A percentile compares a stretch with the other conserved stretches of the same genome.
These are phyloP conservation scores for Enteromius fasciolatus DNA, from an alignment of 2,797 vertebrate species.

Conservation along the genomic window DNA sequence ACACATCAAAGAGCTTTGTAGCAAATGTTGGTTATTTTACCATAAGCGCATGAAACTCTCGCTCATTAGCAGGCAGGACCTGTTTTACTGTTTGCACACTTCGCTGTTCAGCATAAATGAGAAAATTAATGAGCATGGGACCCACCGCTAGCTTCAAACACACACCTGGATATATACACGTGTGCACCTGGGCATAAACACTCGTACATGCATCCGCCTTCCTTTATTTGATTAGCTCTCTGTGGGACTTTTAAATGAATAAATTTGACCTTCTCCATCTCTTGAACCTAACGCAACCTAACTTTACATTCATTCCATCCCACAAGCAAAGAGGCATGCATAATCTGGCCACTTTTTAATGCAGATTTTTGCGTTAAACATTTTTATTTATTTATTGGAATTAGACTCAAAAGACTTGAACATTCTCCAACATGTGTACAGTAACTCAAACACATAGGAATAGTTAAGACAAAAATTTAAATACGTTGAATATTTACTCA, in stretches of 20 bases:
- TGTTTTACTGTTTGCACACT: conserved; percentile 20
- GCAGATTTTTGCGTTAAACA: neutral
- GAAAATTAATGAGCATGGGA: conserved; percentile 36
- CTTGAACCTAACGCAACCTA: neutral
- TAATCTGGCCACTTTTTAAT: neutral
- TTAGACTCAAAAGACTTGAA: neutral
- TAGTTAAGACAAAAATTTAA: neutral
- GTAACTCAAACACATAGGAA: neutral
- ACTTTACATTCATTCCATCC: neutral
- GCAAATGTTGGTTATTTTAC: conserved; percentile 32
- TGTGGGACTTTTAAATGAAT: neutral
- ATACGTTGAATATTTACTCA: neutral
- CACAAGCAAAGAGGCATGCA: neutral
- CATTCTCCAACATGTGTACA: neutral
- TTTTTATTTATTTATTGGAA: neutral
- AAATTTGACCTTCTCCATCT: neutral
- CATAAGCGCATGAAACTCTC: conserved; percentile 24
- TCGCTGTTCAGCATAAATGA: conserved; percentile 36
- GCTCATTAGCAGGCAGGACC: conserved; percentile 25
- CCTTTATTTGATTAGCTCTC: neutral
- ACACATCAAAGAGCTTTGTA: conserved; percentile 24
- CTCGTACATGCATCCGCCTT: neutral
- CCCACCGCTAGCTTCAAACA: conserved; percentile 1
- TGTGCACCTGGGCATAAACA: conserved; percentile 3
- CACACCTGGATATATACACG: conserved; percentile 12